Evolutionary conservation across 2,888 invertebrate genomes (phyloP).

Genomic region (Griposia aprilina): DNA sequence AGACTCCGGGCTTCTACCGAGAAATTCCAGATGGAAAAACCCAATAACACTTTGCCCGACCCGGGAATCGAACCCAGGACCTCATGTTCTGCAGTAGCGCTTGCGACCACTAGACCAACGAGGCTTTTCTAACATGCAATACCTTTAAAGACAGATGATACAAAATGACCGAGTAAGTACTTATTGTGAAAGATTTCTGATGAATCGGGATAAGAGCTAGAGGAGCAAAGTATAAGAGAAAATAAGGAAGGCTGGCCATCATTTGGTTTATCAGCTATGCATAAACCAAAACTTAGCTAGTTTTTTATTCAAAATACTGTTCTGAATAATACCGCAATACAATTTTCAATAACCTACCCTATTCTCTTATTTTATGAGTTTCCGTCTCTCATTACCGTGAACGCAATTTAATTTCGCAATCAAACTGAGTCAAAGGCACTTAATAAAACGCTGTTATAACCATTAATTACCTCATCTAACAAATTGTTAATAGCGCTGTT

Average conservation of each 20-base stretch:
- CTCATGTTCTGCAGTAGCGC: too few species aligned
- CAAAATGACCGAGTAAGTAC: background rate
- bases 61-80: too few species aligned
- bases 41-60: too few species aligned
- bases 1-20: too few species aligned
- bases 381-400: constrained; percentile 7
- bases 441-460: constrained; percentile 39
- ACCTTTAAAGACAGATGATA: background rate
- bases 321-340: background rate
- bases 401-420: constrained; percentile 21
- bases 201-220: too few species aligned
- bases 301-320: background rate
- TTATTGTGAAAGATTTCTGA: background rate
- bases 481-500: constrained; percentile 34
- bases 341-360: background rate
- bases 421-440: constrained; percentile 45
- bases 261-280: background rate
- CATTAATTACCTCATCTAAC: constrained; percentile 46
- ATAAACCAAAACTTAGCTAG: too few species aligned
- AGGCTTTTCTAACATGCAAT: background rate
- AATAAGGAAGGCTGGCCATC: background rate
- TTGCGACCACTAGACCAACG: too few species aligned
- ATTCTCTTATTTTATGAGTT: constrained; percentile 15
- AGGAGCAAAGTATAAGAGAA: too few species aligned
- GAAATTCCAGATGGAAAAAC: too few species aligned